Evolutionary conservation across 2,113 vertebrate species (phyloP).

Genomic region (Caranx ignobilis): DNA sequence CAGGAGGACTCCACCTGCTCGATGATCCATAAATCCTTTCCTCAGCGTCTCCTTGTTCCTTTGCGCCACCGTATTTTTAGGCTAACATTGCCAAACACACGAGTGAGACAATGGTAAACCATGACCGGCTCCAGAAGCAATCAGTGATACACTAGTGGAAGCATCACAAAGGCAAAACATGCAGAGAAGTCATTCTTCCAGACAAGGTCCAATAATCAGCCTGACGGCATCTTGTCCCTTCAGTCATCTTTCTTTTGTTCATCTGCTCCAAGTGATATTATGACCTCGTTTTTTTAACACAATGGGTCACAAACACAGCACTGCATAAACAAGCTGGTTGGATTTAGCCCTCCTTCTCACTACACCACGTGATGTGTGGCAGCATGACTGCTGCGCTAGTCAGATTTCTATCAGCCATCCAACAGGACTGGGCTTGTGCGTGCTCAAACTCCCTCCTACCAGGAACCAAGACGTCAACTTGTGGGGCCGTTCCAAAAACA

Average conservation of each 20-base stretch:
- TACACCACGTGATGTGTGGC: conserved; percentile 63
- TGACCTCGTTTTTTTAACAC: conserved; percentile 62
- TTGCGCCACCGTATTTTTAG: conserved; percentile 31
- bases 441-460: conserved; percentile 55
- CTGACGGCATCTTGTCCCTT: conserved; percentile 27
- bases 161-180: conserved; percentile 31
- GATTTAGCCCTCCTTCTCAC: conserved; percentile 55
- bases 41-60: conserved; percentile 24
- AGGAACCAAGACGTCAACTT: conserved; percentile 70
- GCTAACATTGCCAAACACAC: conserved; percentile 46
- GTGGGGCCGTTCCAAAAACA: conserved; percentile 71
- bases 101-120: conserved; percentile 33
- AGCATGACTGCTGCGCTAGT: conserved; percentile 62
- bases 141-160: conserved; percentile 19
- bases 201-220: conserved; percentile 50
- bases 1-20: conserved; percentile 53
- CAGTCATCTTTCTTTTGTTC: conserved; percentile 38
- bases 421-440: conserved; percentile 63
- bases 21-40: conserved; percentile 54
- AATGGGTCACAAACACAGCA: conserved; percentile 59
- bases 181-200: conserved; percentile 34
- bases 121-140: conserved; percentile 41
- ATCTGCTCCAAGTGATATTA: conserved; percentile 44
- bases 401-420: conserved; percentile 61
- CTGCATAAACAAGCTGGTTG: conserved; percentile 65